Evolutionary conservation across 2,888 invertebrate genomes (phyloP).

Genomic region (Sinopyrophorus schimmeli): DNA sequence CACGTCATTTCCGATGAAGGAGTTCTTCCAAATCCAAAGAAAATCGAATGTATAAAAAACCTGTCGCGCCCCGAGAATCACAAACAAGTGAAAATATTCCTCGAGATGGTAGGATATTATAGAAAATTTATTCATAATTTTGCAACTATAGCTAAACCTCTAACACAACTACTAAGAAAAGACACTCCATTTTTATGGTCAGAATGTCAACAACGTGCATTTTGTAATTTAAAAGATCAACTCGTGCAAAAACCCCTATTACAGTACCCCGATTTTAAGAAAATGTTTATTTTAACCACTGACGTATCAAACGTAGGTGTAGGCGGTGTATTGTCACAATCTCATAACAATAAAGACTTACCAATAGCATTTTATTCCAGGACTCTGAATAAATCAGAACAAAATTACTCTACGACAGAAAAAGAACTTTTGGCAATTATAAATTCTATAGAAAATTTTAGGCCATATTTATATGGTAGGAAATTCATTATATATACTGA

Average conservation of each 20-base stretch:
- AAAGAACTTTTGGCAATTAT: constrained; percentile 1
- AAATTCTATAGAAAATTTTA: too few species aligned
- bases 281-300: background rate
- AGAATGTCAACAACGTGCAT: too few species aligned
- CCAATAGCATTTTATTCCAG: background rate
- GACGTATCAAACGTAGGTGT: background rate
- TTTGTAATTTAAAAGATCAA: too few species aligned
- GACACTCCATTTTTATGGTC: background rate
- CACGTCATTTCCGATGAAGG: constrained; percentile 5
- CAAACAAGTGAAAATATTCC: background rate
- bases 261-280: background rate
- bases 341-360: background rate
- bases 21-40: constrained; percentile 1
- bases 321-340: background rate
- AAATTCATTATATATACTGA: constrained; percentile 47
- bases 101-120: background rate
- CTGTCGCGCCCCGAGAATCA: background rate
- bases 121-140: constrained; percentile 1
- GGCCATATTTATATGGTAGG: constrained; percentile 45
- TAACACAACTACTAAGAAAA: constrained; percentile 2
- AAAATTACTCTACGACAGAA: constrained; percentile 4
- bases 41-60: background rate
- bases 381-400: background rate
- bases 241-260: background rate
- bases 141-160: background rate